Evolutionary conservation across 2,797 vertebrate species (phyloP).

Genomic region (Melanotaenia nigrans): DNA sequence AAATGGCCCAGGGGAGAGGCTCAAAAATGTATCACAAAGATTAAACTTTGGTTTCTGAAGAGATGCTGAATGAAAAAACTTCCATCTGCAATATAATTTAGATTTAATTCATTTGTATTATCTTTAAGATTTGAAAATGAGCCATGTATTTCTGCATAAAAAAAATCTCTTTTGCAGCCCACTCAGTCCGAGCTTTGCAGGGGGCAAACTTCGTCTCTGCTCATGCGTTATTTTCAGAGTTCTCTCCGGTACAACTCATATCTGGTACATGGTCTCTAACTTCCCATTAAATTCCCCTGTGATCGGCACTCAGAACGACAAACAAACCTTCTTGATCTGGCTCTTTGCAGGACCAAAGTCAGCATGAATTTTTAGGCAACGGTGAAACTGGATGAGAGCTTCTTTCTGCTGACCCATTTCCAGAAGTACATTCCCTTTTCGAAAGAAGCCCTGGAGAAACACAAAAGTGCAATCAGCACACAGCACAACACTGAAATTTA

Average conservation of each 20-base stretch:
- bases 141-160: too few relatives aligned
- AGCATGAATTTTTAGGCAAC: slow-evolving; percentile 85
- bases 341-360: slow-evolving; percentile 81
- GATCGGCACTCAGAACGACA: background rate
- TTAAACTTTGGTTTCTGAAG: background rate
- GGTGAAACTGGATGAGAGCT: slow-evolving; percentile 85
- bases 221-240: background rate
- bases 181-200: too few relatives aligned
- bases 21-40: background rate
- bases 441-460: slow-evolving; percentile 85
- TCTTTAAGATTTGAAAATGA: too few relatives aligned
- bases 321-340: slow-evolving; percentile 86
- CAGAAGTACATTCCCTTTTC: slow-evolving; percentile 88
- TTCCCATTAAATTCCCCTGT: background rate
- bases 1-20: background rate
- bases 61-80: background rate
- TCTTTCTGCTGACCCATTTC: slow-evolving; percentile 85
- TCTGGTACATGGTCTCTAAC: background rate
- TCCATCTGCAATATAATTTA: background rate
- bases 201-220: too few relatives aligned
- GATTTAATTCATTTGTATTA: background rate
- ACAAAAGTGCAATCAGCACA: slow-evolving; percentile 30
- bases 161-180: background rate
- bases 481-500: background rate
- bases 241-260: background rate